Evolutionary conservation across 2,888 invertebrate genomes (phyloP), one percentile per base, ranked within the genome.

Genomic region (Tachystola acroxantha): DNA sequence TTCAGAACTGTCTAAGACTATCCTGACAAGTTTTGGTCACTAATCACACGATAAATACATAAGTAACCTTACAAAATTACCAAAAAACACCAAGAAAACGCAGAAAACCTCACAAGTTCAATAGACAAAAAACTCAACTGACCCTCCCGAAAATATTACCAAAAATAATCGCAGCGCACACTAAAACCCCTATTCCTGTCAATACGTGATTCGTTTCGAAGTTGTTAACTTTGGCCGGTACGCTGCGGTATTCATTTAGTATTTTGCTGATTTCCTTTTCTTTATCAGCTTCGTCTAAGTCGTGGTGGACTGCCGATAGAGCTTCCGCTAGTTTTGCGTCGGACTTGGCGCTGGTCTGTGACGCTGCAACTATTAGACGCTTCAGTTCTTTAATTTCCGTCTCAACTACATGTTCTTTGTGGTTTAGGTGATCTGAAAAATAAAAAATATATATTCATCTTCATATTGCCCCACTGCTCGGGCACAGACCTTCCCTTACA

Each of bases 281-380:
- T 1, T 57, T 66, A 1, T 76, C 74, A 0, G 60, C 70, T 0
- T 82, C 81, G 35, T 81, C 85, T 3, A 81, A 31, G 2, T 82
- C 84, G 0, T 81, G 82, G 10, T 85, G 82, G 3, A 85, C 86
- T 0, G 50, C 74, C 0, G 75, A 70, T 1, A 87, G 43, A 0
- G 72, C 82, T 46, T 78, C 79, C 0, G 81, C 70, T 1, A 87
- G 48, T 28, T 79, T 74, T 0, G 78, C 78, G 41, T 86, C 87
- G 0, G 86, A 85, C 45, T 73, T 72, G 0, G 78, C 72, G 43
- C 80, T 82, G 2, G 61, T 64, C 16, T 75, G 74, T 0, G 86
- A 77, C 0, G 84, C 81, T 0, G 60, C 54, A 0, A 74, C 45
- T 0, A 87, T 69, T 0, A 80, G 44, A 0, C 74, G 67, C 20